phyloP scores from a whole-genome alignment of 2,888 invertebrate species.

The Torymus tubicola region DNA sequence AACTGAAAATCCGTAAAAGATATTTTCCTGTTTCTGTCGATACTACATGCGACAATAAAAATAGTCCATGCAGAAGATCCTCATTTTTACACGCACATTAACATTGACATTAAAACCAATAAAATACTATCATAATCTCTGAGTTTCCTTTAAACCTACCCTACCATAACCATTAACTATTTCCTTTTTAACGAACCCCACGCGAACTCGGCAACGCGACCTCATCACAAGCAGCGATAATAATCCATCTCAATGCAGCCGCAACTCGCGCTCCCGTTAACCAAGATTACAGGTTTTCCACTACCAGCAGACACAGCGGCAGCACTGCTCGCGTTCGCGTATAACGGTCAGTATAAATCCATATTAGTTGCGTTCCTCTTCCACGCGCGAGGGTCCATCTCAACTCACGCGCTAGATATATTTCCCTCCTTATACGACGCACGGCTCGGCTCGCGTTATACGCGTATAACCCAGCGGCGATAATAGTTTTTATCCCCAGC shows the following conservation, averaged over 20 bases:
- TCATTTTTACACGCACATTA: too few species aligned
- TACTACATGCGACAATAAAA: too few species aligned
- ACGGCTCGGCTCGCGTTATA: slow-evolving; percentile 23
- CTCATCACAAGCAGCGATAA: slow-evolving; percentile 24
- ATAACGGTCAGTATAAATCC: slow-evolving; percentile 50
- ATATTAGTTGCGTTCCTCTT: slow-evolving; percentile 23
- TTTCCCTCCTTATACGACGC: slow-evolving; percentile 28
- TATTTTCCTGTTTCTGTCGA: too few species aligned
- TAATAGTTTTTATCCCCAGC: slow-evolving; percentile 31
- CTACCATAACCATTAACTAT: too few species aligned
- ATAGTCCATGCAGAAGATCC: too few species aligned
- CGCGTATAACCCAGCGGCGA: slow-evolving; percentile 15
- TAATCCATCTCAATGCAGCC: slow-evolving; percentile 37
- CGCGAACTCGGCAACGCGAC: too few species aligned
- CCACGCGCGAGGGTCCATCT: background rate
- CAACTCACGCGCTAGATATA: slow-evolving; percentile 36
- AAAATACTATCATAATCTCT: too few species aligned
- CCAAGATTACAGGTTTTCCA: slow-evolving; percentile 42
- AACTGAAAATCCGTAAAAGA: too few species aligned
- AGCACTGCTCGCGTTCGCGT: background rate
- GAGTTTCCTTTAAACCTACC: too few species aligned
- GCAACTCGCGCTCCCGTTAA: slow-evolving; percentile 2
- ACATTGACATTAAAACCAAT: too few species aligned
- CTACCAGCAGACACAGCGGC: too few species aligned
- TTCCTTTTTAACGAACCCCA: too few species aligned